These are phyloP conservation scores for Orthosia gracilis DNA, from an alignment of 2,888 invertebrate species.

Conservation along the genomic window DNA sequence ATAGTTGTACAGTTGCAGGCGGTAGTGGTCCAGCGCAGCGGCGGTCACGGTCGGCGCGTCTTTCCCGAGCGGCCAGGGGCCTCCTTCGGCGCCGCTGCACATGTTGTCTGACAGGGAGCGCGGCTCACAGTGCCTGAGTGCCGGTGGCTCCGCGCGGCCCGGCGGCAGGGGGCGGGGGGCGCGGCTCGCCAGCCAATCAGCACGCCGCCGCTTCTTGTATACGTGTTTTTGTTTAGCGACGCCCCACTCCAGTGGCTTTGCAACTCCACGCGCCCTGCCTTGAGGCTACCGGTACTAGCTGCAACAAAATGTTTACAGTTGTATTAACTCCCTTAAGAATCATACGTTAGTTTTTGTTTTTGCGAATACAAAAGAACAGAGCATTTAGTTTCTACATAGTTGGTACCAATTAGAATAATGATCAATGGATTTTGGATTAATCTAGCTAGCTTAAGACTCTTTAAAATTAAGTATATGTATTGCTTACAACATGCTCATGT, in stretches of 20 bases:
- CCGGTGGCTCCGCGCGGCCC: conserved; percentile 67
- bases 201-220: conserved; percentile 82
- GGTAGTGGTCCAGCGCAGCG: conserved; percentile 94
- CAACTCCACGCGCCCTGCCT: conserved; percentile 87
- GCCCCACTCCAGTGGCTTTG: conserved; percentile 88
- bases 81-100: conserved; percentile 90
- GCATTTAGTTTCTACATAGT: too few relatives aligned
- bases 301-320: conserved; percentile 68
- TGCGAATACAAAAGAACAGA: too few relatives aligned
- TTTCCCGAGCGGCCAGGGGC: conserved; percentile 88
- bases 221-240: conserved; percentile 91
- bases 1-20: conserved; percentile 96
- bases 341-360: not conserved
- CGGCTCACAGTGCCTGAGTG: conserved; percentile 79
- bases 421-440: too few relatives aligned
- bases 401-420: too few relatives aligned
- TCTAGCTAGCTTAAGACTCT: too few relatives aligned
- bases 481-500: too few relatives aligned
- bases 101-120: conserved; percentile 83
- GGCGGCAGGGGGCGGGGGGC: conserved; percentile 67
- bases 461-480: too few relatives aligned
- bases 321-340: not conserved
- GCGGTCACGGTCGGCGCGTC: conserved; percentile 88
- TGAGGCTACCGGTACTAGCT: conserved; percentile 81
- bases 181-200: conserved; percentile 80